A percentile compares a stretch with the other conserved stretches of the same genome.
Evolutionary conservation across 2,888 invertebrate species (phyloP).

Genomic region (Tipula confusa): DNA sequence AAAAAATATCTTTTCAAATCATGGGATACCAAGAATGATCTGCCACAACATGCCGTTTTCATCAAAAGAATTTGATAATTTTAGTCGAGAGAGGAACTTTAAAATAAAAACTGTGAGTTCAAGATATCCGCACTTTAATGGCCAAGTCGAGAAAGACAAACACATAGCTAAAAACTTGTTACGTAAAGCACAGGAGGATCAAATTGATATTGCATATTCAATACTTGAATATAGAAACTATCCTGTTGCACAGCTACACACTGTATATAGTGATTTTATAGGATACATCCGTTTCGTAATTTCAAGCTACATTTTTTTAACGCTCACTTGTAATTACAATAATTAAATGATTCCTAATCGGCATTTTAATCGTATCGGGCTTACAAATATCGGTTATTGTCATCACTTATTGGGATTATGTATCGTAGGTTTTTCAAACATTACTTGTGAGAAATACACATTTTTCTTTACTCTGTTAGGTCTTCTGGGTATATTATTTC

Average conservation of each 20-base stretch:
- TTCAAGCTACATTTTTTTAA: too few relatives aligned
- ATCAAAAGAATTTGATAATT: neutral
- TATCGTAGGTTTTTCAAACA: too few relatives aligned
- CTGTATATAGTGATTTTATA: too few relatives aligned
- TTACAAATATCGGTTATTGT: too few relatives aligned
- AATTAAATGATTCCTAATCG: too few relatives aligned
- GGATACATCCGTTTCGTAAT: too few relatives aligned
- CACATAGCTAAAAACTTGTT: neutral
- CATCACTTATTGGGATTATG: too few relatives aligned
- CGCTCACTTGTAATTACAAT: too few relatives aligned
- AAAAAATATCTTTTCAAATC: constrained; percentile 34
- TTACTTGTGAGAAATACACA: too few relatives aligned
- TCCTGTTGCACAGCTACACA: neutral
- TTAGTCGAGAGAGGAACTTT: neutral
- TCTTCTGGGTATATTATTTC: too few relatives aligned
- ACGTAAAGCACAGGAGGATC: neutral
- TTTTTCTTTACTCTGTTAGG: too few relatives aligned
- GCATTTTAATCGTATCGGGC: too few relatives aligned
- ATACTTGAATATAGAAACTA: neutral
- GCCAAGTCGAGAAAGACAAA: neutral
- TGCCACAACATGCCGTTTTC: constrained; percentile 29
- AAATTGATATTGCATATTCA: neutral
- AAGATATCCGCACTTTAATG: neutral
- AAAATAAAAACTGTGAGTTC: neutral
- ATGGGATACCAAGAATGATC: constrained; percentile 31